Base-by-base conservation (phyloP, 2,113 vertebrate genomes). In the Theristicus caerulescens region DNA sequence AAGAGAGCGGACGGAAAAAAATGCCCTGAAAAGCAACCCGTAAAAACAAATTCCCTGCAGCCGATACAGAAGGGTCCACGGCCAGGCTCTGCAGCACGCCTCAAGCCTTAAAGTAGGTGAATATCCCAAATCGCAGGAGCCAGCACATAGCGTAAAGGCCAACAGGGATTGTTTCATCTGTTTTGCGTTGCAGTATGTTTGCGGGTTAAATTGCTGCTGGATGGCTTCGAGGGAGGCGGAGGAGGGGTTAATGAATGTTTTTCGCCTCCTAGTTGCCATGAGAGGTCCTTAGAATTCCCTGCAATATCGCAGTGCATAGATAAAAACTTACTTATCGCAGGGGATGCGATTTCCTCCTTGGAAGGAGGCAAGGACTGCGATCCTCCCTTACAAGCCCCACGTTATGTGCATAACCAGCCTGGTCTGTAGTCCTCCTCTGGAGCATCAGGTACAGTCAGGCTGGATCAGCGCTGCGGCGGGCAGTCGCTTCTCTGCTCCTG, bases 271-370 rank as follows among this genome's bases (percentile, higher is more conserved):
- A 21, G 81, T 95, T 95, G 86, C 91, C 66, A 9, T 93, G 71
- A 95, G 93, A 91, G 86, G 91, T 93, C 94, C 91, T 95, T 91
- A 69, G 89, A 87, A 94, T 91, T 97, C 88, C 84, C 84, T 89
- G 88, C 85, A 86, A 94, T 87, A 96, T 96, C 26, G 5, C 79
- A 67, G 70, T 15, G 82, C 71, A 12, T 65, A 47, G 88, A 90
- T 94, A 81, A 90, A 87, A 94, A 96, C 86, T 95, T 86, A 89
- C 21, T 94, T 87, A 83, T 85, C 19, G 5, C 58, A 77, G 71
- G 58, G 72, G 84, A 89, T 91, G 71, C 22, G 21, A 46, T 95
- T 92, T 93, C 69, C 88, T 87, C 77, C 91, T 86, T 61, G 78
- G 57, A 70, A 88, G 79, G 67, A 86, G 80, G 52, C 36, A 18